Evolutionary conservation across 1,140 invertebrate species (phyloP).

Genomic region (Portunus trituberculatus): DNA sequence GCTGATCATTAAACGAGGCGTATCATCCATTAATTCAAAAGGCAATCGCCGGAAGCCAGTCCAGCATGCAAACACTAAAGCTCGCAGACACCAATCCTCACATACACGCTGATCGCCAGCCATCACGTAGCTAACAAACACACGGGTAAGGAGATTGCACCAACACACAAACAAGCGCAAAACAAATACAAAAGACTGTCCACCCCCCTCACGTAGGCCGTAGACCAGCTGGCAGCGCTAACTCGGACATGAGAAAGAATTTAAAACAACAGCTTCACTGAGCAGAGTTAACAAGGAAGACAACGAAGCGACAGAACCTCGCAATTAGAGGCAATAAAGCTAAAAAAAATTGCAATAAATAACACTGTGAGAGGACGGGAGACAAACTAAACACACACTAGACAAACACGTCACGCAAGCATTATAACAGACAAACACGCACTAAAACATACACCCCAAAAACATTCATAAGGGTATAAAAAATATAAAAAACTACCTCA

Average conservation of each 20-base stretch:
- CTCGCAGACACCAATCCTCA: neutral
- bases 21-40: neutral
- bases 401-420: neutral
- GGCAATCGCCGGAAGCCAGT: conserved; percentile 6
- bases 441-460: neutral
- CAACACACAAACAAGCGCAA: too few relatives aligned
- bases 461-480: neutral
- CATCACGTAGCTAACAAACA: too few relatives aligned
- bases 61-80: neutral
- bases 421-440: neutral
- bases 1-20: neutral
- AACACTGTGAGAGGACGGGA: neutral
- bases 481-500: neutral
- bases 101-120: neutral
- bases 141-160: too few relatives aligned
- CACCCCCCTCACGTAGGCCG: too few relatives aligned
- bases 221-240: too few relatives aligned
- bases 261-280: neutral
- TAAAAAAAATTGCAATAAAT: neutral
- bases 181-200: too few relatives aligned
- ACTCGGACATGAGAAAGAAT: neutral
- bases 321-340: neutral
- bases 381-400: neutral
- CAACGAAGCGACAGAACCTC: neutral
- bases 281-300: neutral